These are phyloP conservation scores for Aradophagus sp. DNA, from an alignment of 1,140 invertebrate species.

Conservation along the genomic window DNA sequence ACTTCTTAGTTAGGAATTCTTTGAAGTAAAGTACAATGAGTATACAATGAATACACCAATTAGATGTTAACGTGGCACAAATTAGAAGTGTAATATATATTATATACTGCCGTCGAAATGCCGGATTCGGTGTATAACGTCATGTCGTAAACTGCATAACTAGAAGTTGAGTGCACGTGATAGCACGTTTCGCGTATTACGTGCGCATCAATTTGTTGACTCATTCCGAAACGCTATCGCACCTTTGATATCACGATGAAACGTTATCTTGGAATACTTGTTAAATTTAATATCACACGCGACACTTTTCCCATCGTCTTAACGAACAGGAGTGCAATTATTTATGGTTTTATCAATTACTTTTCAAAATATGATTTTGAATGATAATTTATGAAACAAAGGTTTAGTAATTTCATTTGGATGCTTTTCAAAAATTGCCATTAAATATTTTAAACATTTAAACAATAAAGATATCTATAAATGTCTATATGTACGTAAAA, in stretches of 20 bases:
- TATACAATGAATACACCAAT: slow-evolving; percentile 30
- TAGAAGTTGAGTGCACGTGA: slow-evolving; percentile 21
- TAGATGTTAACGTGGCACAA: slow-evolving; percentile 32
- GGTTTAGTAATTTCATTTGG: no score
- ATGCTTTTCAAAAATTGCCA: no score
- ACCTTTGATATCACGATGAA: slow-evolving; percentile 11
- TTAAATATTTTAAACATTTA: no score
- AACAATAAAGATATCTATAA: no score
- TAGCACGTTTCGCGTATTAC: slow-evolving; percentile 34
- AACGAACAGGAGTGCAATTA: no score
- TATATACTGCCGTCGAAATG: slow-evolving; percentile 35
- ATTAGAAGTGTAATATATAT: slow-evolving; percentile 27
- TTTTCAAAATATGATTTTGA: no score
- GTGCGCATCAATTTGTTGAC: slow-evolving; percentile 28
- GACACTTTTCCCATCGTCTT: no score
- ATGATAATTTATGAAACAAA: no score
- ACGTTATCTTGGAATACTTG: slow-evolving; percentile 6
- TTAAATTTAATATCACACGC: no score
- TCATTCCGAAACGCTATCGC: slow-evolving; percentile 30
- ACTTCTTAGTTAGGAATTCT: background rate
- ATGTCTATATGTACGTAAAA: no score
- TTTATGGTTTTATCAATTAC: no score
- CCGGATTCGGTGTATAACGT: slow-evolving; percentile 19
- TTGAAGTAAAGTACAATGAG: background rate
- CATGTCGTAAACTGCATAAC: slow-evolving; percentile 39